Evolutionary conservation across 1,140 invertebrate species (phyloP).

Genomic region (Panagrolaimus sp.): DNA sequence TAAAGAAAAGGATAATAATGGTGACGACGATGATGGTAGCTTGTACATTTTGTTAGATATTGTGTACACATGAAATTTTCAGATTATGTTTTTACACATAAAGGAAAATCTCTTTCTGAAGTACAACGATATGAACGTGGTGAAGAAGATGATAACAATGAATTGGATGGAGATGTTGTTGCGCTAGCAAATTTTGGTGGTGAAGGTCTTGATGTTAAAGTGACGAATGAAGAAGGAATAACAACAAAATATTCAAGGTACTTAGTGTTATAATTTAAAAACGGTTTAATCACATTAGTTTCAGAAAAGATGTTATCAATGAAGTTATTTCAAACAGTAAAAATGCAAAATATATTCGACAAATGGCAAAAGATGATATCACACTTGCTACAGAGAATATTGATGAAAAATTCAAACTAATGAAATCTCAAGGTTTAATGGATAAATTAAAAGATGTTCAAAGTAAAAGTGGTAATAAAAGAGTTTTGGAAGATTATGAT

Average conservation of each 20-base stretch:
- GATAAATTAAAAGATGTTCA: not conserved
- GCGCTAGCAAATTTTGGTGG: slow-evolving; percentile 5
- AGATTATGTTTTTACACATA: not conserved
- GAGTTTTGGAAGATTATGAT: not conserved
- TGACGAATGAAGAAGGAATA: slow-evolving; percentile 4
- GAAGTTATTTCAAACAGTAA: slow-evolving; percentile 9
- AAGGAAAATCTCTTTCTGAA: not conserved
- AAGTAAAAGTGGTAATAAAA: not conserved
- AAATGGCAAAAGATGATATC: not conserved
- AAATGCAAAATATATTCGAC: not conserved
- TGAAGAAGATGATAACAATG: not conserved
- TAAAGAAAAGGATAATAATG: not conserved
- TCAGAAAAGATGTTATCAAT: not conserved
- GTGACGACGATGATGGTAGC: not conserved
- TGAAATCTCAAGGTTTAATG: not conserved
- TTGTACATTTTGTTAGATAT: too few species aligned
- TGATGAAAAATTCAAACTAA: not conserved
- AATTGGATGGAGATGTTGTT: slow-evolving; percentile 6
- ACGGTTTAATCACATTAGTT: not conserved
- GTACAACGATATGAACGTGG: not conserved
- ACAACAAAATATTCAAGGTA: too few species aligned
- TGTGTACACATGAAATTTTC: too few species aligned
- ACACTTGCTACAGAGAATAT: not conserved
- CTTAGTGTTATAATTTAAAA: too few species aligned
- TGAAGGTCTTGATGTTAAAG: not conserved